Conservation (phyloP, 2,113 vertebrate genomes). For the Pipa parva region DNA sequence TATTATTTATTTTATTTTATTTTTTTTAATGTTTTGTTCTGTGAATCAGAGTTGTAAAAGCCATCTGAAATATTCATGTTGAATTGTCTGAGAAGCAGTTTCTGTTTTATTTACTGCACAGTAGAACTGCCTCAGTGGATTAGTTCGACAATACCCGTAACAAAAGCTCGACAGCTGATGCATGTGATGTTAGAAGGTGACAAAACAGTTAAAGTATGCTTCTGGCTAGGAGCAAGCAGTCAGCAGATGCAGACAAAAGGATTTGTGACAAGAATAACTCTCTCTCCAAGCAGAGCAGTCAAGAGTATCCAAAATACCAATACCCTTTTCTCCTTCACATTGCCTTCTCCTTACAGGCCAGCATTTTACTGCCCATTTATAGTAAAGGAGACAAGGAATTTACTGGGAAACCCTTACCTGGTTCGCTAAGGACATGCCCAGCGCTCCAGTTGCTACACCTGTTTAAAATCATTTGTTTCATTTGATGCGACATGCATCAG, state of each 20-base stretch:
- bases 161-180: conserved; percentile 94
- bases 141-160: conserved; percentile 88
- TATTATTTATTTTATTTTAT: conserved; percentile 45
- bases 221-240: conserved; percentile 85
- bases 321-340: conserved; percentile 98
- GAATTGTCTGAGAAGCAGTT: conserved; percentile 80
- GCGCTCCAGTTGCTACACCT: neutral
- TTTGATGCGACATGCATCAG: too few species aligned
- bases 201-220: conserved; percentile 92
- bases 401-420: neutral
- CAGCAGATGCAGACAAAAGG: conserved; percentile 94
- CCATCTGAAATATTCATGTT: conserved; percentile 87
- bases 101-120: conserved; percentile 84
- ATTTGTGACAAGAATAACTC: conserved; percentile 89
- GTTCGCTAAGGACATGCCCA: neutral
- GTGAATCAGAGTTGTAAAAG: conserved; percentile 78
- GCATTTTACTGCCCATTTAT: conserved; percentile 96
- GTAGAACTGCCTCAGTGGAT: conserved; percentile 85
- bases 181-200: conserved; percentile 88
- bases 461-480: too few species aligned
- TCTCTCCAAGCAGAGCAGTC: conserved; percentile 84
- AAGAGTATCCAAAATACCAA: conserved; percentile 98
- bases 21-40: conserved; percentile 57
- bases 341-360: conserved; percentile 83
- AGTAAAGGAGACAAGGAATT: conserved; percentile 71